Evolutionary conservation across 2,888 invertebrate species (phyloP).

Genomic region (Drosophila subsilvestris): DNA sequence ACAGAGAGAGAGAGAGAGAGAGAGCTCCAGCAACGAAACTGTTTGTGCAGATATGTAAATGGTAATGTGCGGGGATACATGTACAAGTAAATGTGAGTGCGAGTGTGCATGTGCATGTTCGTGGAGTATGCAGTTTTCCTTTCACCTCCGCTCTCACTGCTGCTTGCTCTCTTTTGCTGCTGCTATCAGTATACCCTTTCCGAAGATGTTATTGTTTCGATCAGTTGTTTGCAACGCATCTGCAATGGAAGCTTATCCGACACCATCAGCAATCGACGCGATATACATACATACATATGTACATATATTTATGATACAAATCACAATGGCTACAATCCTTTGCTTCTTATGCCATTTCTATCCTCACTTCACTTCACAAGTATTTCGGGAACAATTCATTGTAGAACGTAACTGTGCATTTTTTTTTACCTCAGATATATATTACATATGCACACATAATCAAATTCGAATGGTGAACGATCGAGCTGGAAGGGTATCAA

Average conservation of each 20-base stretch:
- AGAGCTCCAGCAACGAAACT: background rate
- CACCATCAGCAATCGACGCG: background rate
- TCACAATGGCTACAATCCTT: background rate
- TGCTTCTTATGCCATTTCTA: background rate
- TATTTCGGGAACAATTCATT: background rate
- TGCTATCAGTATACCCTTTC: background rate
- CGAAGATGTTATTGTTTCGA: background rate
- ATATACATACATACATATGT: no score
- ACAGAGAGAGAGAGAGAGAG: background rate
- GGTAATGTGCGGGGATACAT: background rate
- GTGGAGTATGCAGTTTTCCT: slow-evolving; percentile 1
- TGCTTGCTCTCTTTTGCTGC: slow-evolving; percentile 37
- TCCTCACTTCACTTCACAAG: background rate
- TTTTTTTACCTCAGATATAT: background rate
- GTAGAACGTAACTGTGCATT: no score
- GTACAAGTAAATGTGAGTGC: background rate
- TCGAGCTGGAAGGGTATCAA: background rate
- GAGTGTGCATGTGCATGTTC: background rate
- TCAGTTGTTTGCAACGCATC: no score
- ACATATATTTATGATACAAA: no score
- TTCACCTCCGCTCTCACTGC: background rate
- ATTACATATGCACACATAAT: no score
- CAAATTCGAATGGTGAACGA: background rate
- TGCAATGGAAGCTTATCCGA: no score
- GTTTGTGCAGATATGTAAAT: background rate